Base-by-base conservation (phyloP, 2,888 invertebrate species). In the Eupithecia abbreviata region DNA sequence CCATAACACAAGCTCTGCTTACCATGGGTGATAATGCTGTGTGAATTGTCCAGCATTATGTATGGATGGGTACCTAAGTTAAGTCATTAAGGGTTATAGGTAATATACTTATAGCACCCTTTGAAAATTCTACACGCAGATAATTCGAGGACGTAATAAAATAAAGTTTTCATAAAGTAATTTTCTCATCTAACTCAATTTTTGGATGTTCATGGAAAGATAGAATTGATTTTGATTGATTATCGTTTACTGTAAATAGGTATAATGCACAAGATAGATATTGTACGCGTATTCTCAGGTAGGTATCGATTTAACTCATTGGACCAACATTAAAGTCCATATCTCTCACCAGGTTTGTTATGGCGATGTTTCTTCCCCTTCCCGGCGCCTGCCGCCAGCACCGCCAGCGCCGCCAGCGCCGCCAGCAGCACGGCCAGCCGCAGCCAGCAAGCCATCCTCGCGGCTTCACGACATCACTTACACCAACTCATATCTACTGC, bases 291-390 rank as follows among this genome's bases (percentile, higher is more conserved):
- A 7, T 51, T 51, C 3, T 51, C 15, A 51, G 4, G 15, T 51
- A 51, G 30, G 30, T 30, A 30, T 30, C 30, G 3, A 10, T 10
- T 18, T 10, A 30, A 30, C 10, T 58, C 4, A 58, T 58, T 10
- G 18, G n/a, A n/a, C 9, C 2, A 55, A 51, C 10, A 1, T 51
- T 1, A n/a, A 7, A n/a, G 18, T n/a, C 5, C 4, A 45, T 18
- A 12, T 18, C 18, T 3, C 82, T 88, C 69, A 94, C 94, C 93
- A 79, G 94, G 94, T 79, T 94, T 94, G 41, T 93, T 90, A 83
- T 92, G 91, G 13, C 91, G 89, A 77, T 92, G 91, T 75, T 90
- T 92, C 88, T 92, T 93, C 74, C 91, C 91, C 80, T 90, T 92
- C 77, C 89, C 91, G 76, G 89, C 87, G 79, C 87, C 91, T 58